These are phyloP conservation scores for Actenoides hombroni DNA, from an alignment of 2,113 vertebrate species.

Conservation along the genomic window DNA sequence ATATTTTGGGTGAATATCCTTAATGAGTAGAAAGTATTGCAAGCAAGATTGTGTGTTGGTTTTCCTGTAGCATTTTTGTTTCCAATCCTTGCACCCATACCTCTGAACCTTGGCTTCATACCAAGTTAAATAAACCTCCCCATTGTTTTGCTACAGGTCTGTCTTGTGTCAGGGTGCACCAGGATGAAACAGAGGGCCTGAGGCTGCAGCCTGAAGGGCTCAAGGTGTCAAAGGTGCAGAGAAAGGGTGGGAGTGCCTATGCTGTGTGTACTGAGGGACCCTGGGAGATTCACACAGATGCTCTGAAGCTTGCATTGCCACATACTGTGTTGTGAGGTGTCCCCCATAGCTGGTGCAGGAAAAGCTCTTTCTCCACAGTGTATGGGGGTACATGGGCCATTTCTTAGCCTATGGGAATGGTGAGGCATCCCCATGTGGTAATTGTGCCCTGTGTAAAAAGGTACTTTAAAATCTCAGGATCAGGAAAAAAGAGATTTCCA, in stretches of 20 bases:
- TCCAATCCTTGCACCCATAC: not conserved
- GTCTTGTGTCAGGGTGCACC: not conserved
- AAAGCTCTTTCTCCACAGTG: not conserved
- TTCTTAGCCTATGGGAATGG: not conserved
- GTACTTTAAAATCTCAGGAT: not conserved
- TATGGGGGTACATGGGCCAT: not conserved
- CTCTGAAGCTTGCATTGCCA: not conserved
- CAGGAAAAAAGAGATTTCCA: not conserved
- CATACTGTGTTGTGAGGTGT: not conserved
- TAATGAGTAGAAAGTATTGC: not conserved
- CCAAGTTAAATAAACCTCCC: not conserved
- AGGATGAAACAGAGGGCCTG: not conserved
- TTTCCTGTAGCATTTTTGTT: not conserved
- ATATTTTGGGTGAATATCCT: rapidly evolving
- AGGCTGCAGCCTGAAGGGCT: not conserved
- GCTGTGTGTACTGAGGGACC: not conserved
- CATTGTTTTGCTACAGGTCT: not conserved
- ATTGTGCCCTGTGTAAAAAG: not conserved
- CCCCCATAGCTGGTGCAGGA: not conserved
- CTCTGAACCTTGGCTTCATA: slow-evolving; percentile 17
- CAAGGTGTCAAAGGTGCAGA: not conserved
- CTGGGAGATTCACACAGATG: not conserved
- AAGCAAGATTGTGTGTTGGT: not conserved
- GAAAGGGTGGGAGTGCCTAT: rapidly evolving
- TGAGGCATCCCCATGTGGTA: not conserved